A percentile compares a stretch with the other conserved stretches of the same genome.
These are phyloP conservation scores for Leptodactylus fallax DNA, from an alignment of 2,797 vertebrate genomes.

Conservation along the genomic window DNA sequence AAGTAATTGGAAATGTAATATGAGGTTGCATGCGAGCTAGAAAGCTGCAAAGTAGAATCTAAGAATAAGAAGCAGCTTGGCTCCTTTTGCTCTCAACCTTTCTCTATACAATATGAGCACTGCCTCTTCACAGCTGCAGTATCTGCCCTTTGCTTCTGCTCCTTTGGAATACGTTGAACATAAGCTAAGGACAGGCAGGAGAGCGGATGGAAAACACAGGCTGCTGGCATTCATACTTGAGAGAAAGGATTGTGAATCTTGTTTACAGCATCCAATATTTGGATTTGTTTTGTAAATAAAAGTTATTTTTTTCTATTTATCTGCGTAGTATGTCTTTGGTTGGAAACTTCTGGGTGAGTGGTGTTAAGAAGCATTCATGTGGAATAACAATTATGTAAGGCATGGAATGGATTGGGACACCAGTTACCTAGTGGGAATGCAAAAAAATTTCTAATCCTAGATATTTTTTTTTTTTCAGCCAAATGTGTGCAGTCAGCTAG, in stretches of 20 bases:
- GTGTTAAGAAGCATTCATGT: conserved; percentile 38
- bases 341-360: conserved; percentile 66
- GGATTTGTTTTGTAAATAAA: conserved; percentile 87
- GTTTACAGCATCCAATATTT: conserved; percentile 90
- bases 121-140: conserved; percentile 72
- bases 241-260: conserved; percentile 86
- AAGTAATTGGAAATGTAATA: conserved; percentile 73
- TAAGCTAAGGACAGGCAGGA: conserved; percentile 74
- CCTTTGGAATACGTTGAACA: conserved; percentile 74
- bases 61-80: conserved; percentile 69
- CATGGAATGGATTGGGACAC: conserved; percentile 61
- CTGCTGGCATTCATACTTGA: conserved; percentile 71
- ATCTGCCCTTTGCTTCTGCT: conserved; percentile 75
- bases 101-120: conserved; percentile 70
- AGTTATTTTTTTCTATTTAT: conserved; percentile 87
- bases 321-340: conserved; percentile 75
- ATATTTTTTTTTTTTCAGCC: conserved; percentile 62
- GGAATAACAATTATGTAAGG: conserved; percentile 67
- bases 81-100: conserved; percentile 72
- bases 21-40: conserved; percentile 74
- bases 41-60: conserved; percentile 33
- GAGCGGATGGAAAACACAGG: conserved; percentile 73
- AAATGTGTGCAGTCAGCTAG: conserved; percentile 64
- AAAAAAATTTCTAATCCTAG: background rate
- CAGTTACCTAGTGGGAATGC: conserved; percentile 67